Conservation (phyloP, 1,140 invertebrate species). For the Drosophila bocki region DNA sequence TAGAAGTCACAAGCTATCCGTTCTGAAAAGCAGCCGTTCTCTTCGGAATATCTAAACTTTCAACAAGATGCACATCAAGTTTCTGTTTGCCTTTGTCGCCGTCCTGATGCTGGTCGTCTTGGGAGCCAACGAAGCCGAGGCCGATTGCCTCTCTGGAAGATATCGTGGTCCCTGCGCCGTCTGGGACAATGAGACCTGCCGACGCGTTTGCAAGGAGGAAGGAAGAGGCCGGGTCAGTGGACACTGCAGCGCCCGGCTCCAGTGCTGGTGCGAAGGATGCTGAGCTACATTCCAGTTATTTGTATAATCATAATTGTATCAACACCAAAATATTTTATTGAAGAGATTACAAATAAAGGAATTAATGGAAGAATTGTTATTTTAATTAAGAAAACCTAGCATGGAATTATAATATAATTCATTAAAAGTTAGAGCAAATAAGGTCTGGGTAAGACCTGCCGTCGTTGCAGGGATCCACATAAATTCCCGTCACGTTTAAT, state of each 20-base stretch:
- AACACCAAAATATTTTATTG: background rate
- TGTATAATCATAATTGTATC: background rate
- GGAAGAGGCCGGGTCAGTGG: constrained; percentile 1
- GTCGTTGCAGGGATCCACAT: background rate
- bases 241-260: background rate
- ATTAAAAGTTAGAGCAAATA: background rate
- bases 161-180: constrained; percentile 13
- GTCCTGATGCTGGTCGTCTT: constrained; percentile 20
- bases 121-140: constrained; percentile 15
- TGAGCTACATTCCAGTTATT: background rate
- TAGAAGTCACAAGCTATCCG: background rate
- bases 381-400: background rate
- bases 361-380: background rate
- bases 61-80: constrained; percentile 21
- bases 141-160: constrained; percentile 14
- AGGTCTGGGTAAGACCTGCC: background rate
- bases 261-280: constrained; percentile 29
- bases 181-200: constrained; percentile 17
- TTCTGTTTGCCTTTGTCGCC: constrained; percentile 8
- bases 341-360: background rate
- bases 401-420: background rate
- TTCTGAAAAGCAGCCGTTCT: background rate
- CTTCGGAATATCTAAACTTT: background rate
- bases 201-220: constrained; percentile 15
- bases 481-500: background rate